Percentiles rank a stretch among this genome's conserved stretches.
phyloP scores from a whole-genome alignment of 2,888 invertebrate species.

The Deladenus siricidicola region DNA sequence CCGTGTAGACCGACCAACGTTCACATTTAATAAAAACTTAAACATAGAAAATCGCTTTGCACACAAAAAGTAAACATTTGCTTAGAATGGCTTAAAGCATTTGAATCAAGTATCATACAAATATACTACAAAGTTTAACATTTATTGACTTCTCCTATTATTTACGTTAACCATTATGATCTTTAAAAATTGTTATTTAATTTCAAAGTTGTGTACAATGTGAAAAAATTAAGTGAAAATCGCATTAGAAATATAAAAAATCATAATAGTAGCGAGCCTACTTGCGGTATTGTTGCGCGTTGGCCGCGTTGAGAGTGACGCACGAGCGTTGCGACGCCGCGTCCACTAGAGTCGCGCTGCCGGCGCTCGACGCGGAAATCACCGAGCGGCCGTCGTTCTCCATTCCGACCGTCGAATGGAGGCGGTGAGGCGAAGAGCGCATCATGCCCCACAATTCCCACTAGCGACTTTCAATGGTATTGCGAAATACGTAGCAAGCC shows the following conservation, averaged over 20 bases:
- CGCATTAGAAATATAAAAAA: neutral
- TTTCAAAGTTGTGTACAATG: neutral
- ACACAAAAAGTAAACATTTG: no score
- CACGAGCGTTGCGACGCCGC: conserved; percentile 2
- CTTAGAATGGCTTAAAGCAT: no score
- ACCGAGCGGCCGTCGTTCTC: conserved; percentile 4
- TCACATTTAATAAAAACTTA: no score
- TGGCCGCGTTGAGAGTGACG: neutral
- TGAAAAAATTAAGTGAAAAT: neutral
- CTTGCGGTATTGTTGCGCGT: conserved; percentile 5
- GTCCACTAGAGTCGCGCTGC: conserved; percentile 3
- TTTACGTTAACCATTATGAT: no score
- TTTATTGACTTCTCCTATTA: no score
- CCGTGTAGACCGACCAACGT: no score
- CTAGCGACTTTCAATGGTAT: neutral
- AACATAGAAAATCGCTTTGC: no score
- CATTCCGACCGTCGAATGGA: neutral
- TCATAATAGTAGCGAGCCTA: no score
- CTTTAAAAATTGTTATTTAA: neutral
- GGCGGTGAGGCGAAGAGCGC: conserved; percentile 3
- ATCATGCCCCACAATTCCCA: neutral
- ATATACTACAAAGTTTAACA: no score
- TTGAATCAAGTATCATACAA: no score
- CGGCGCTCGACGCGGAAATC: conserved; percentile 3
- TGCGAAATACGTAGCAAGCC: neutral